Evolutionary conservation across 2,888 invertebrate genomes (phyloP).

Genomic region (Phengaris alcon): DNA sequence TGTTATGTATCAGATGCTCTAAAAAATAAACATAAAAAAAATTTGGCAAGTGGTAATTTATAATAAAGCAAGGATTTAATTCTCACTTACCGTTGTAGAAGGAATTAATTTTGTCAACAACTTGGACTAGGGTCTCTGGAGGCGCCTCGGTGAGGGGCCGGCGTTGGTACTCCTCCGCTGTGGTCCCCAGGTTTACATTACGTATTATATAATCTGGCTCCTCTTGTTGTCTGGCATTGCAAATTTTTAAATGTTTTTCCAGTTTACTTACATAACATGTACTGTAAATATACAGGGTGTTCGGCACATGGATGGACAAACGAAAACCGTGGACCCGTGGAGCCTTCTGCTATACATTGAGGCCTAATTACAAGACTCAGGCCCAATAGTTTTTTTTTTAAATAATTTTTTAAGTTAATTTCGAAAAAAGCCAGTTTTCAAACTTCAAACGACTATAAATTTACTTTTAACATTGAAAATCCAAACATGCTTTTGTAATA

Average conservation of each 20-base stretch:
- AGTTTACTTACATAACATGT: slow-evolving; percentile 84
- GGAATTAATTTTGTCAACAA: slow-evolving; percentile 63
- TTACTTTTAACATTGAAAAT: too few species aligned
- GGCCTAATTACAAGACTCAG: too few species aligned
- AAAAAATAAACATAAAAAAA: slow-evolving; percentile 32
- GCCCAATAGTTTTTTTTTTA: too few species aligned
- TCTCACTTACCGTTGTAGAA: slow-evolving; percentile 64
- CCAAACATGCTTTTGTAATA: too few species aligned
- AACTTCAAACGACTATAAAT: too few species aligned
- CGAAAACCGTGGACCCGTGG: too few species aligned
- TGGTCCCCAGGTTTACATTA: slow-evolving; percentile 63
- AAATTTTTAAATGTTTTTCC: slow-evolving; percentile 84
- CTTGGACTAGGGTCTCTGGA: slow-evolving; percentile 46
- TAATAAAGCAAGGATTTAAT: neutral
- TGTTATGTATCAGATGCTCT: slow-evolving; percentile 56
- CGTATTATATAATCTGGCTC: slow-evolving; percentile 77
- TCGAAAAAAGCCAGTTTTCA: too few species aligned
- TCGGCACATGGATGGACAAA: too few species aligned
- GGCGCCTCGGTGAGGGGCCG: slow-evolving; percentile 56
- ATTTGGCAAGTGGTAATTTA: neutral
- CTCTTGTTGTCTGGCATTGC: slow-evolving; percentile 82
- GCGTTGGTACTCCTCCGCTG: slow-evolving; percentile 44
- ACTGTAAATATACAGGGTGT: slow-evolving; percentile 66
- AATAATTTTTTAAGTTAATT: too few species aligned
- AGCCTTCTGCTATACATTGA: too few species aligned